Evolutionary conservation across 1,140 invertebrate species (phyloP).

Genomic region (Lepidurus packardi): DNA sequence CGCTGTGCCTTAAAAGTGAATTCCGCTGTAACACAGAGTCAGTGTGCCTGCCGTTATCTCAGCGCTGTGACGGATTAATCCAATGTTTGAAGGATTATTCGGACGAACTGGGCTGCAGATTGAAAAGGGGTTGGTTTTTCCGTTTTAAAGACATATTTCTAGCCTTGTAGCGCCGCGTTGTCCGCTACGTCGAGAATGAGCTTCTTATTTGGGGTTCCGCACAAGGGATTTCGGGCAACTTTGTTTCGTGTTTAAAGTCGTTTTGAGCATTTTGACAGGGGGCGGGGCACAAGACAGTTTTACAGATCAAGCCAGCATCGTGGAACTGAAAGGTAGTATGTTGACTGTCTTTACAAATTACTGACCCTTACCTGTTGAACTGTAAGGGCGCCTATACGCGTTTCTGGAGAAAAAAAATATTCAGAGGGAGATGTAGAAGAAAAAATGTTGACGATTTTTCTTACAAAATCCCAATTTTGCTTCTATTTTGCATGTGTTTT

Average conservation of each 20-base stretch:
- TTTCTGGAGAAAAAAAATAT: not conserved
- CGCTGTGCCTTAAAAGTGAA: constrained; percentile 28
- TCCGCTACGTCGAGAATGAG: constrained; percentile 22
- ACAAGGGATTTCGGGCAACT: not conserved
- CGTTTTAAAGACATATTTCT: constrained; percentile 21
- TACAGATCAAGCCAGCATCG: constrained; percentile 1
- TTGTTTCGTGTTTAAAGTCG: constrained; percentile 24
- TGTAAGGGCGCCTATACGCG: constrained; percentile 7
- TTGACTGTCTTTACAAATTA: not conserved
- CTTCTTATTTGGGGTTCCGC: not conserved
- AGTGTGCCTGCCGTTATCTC: constrained; percentile 53
- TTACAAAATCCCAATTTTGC: constrained; percentile 1
- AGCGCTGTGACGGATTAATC: constrained; percentile 60
- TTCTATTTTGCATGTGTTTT: not conserved
- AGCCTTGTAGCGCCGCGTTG: constrained; percentile 12
- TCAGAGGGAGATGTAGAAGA: not conserved
- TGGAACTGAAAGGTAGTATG: constrained; percentile 18
- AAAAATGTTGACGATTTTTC: not conserved
- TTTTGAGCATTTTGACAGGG: constrained; percentile 26
- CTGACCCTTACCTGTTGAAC: constrained; percentile 9
- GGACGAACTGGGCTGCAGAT: constrained; percentile 61
- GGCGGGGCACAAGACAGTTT: not conserved
- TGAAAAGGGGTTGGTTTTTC: constrained; percentile 35
- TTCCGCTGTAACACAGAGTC: constrained; percentile 58
- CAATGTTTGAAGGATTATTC: constrained; percentile 62